Conservation (phyloP, 2,113 vertebrate species). For the Bagarius yarrelli region DNA sequence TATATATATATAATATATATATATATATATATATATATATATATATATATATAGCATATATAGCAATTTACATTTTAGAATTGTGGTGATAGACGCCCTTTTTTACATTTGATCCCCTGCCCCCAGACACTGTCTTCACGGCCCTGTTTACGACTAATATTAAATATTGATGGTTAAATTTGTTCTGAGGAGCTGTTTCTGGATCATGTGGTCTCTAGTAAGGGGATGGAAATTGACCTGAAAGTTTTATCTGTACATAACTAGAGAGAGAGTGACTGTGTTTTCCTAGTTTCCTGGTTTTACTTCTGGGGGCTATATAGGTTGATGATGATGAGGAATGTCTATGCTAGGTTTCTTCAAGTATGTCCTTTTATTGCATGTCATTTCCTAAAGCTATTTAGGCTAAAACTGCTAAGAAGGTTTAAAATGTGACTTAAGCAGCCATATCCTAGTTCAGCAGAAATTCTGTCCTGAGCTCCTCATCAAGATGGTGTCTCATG, state of each 20-base stretch:
- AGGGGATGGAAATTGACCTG: not conserved
- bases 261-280: not conserved
- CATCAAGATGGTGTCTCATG: constrained; percentile 37
- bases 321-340: not conserved
- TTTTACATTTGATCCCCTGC: too few relatives aligned
- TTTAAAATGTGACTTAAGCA: not conserved
- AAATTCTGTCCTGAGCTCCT: not conserved
- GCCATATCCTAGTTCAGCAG: constrained; percentile 3
- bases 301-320: too few relatives aligned
- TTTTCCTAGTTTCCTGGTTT: not conserved
- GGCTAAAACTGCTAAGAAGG: not conserved
- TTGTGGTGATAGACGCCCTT: too few relatives aligned
- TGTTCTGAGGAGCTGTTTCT: not conserved
- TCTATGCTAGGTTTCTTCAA: too few relatives aligned
- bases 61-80: too few relatives aligned
- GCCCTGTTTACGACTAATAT: not conserved
- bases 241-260: too few relatives aligned
- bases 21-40: too few relatives aligned
- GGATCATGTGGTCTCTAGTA: not conserved
- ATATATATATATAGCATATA: too few relatives aligned
- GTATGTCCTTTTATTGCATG: not conserved
- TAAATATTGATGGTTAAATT: not conserved
- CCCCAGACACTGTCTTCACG: too few relatives aligned
- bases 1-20: too few relatives aligned
- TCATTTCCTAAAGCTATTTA: not conserved